Percentiles rank a stretch among this genome's conserved stretches.
Conservation (phyloP, 2,888 invertebrate species). For the Schizotus pectinicornis region DNA sequence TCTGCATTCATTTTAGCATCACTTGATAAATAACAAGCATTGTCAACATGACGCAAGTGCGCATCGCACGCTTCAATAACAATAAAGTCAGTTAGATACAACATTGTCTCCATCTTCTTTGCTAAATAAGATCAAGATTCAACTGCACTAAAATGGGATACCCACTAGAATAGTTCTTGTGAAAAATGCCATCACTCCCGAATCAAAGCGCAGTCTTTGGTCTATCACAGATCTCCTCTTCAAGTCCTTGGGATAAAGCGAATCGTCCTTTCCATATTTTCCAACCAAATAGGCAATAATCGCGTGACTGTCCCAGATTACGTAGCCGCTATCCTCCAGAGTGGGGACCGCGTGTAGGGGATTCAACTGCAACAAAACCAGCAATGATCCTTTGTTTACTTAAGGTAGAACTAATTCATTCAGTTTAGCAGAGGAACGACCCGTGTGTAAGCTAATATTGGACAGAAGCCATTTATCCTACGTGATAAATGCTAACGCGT, state of each 20-base stretch:
- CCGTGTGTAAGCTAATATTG: neutral
- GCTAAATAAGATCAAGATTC: constrained; percentile 30
- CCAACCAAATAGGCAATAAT: constrained; percentile 59
- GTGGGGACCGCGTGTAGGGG: constrained; percentile 63
- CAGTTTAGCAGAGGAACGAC: constrained; percentile 8
- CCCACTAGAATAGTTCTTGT: constrained; percentile 12
- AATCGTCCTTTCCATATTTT: constrained; percentile 61
- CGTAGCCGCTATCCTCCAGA: constrained; percentile 61
- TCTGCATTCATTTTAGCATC: too few relatives aligned
- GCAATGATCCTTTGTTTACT: constrained; percentile 5
- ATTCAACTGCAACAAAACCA: constrained; percentile 30
- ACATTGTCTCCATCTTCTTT: too few relatives aligned
- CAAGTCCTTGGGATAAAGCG: constrained; percentile 62
- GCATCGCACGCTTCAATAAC: too few relatives aligned
- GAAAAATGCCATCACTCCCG: constrained; percentile 50
- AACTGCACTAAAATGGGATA: neutral
- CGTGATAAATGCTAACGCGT: neutral
- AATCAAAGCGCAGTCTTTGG: constrained; percentile 60
- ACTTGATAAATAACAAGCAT: too few relatives aligned
- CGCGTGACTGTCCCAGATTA: constrained; percentile 59
- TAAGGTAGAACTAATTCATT: constrained; percentile 2
- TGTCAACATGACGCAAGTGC: too few relatives aligned
- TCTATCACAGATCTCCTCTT: constrained; percentile 59
- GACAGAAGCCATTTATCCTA: constrained; percentile 10
- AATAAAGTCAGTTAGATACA: too few relatives aligned